A percentile compares a stretch with the other conserved stretches of the same genome.
Conservation (phyloP, 2,888 invertebrate genomes). For the Bimastos eiseni region DNA sequence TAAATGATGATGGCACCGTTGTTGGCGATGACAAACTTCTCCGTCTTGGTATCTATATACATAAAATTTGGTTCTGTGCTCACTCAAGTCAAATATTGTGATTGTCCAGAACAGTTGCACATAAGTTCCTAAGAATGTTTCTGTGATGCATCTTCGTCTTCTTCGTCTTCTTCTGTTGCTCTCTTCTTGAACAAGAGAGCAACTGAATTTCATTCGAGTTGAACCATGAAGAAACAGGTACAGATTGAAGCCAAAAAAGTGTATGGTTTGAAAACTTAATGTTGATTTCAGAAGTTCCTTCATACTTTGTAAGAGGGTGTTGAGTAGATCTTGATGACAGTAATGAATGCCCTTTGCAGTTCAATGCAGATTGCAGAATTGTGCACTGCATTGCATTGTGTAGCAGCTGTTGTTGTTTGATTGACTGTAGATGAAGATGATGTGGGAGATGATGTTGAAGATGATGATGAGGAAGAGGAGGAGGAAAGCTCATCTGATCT, state of each 20-base stretch:
- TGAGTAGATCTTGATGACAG: background rate
- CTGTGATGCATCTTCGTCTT: background rate
- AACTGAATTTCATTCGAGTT: background rate
- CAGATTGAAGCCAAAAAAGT: background rate
- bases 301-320: background rate
- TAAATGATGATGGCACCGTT: constrained; percentile 1
- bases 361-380: background rate
- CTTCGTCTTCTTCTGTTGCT: background rate
- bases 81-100: background rate
- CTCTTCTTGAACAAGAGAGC: background rate
- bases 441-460: constrained; percentile 34
- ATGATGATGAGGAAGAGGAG: constrained; percentile 33
- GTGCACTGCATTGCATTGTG: background rate
- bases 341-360: background rate
- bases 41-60: background rate
- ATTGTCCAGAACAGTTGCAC: background rate
- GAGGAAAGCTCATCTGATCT: constrained; percentile 62
- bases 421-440: background rate
- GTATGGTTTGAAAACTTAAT: background rate
- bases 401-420: background rate
- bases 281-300: background rate
- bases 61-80: background rate
- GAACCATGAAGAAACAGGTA: background rate
- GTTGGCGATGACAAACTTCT: constrained; percentile 34
- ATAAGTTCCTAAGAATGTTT: background rate